phyloP scores from a whole-genome alignment of 2,888 invertebrate species.

The Cryptocephalus moraei region DNA sequence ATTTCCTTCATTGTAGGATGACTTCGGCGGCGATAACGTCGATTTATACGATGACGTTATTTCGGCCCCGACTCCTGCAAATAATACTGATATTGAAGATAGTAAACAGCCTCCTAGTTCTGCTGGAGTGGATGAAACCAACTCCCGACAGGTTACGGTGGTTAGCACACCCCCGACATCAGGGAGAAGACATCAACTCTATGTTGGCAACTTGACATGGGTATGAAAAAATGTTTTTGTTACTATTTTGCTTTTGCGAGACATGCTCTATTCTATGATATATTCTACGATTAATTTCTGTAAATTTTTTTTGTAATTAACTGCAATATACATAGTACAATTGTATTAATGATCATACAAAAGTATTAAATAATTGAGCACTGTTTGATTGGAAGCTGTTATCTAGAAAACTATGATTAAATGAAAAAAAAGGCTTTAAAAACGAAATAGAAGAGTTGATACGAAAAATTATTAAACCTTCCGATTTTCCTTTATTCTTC shows the following conservation, averaged over 20 bases:
- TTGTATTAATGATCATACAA: no score
- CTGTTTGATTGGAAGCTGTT: no score
- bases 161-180: conserved; percentile 61
- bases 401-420: no score
- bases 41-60: conserved; percentile 95
- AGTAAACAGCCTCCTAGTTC: conserved; percentile 46
- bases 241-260: background rate
- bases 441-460: no score
- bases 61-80: conserved; percentile 60
- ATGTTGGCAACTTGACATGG: conserved; percentile 98
- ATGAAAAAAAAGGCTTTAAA: no score
- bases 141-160: conserved; percentile 30
- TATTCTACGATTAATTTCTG: no score
- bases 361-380: no score
- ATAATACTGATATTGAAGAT: conserved; percentile 48
- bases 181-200: conserved; percentile 79
- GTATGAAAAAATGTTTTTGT: conserved; percentile 45
- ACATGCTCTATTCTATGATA: background rate
- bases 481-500: no score
- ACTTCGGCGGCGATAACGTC: conserved; percentile 77
- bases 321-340: no score
- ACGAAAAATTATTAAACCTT: no score
- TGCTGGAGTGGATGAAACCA: conserved; percentile 56
- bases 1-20: conserved; percentile 46
- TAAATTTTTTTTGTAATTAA: no score